These are phyloP conservation scores for Ornithoptera alexandrae DNA, from an alignment of 2,888 invertebrate genomes.

Conservation along the genomic window DNA sequence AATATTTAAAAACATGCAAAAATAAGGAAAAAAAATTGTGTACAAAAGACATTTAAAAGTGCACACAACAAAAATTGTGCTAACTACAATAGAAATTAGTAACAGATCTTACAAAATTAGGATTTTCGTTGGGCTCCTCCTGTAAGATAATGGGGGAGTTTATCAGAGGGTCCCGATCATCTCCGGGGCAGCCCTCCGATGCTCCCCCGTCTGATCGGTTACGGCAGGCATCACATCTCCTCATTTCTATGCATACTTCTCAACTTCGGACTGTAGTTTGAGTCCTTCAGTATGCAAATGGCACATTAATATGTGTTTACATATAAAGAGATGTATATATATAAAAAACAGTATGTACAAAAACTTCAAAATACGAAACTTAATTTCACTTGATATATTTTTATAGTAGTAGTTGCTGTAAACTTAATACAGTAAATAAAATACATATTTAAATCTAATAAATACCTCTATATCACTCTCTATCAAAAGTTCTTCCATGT, in stretches of 20 bases:
- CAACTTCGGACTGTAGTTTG: conserved; percentile 66
- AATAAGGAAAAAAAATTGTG: conserved; percentile 13
- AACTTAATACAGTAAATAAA: not conserved
- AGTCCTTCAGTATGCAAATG: conserved; percentile 49
- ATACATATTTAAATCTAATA: conserved; percentile 2
- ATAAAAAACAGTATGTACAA: too few species aligned
- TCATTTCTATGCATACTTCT: conserved; percentile 77
- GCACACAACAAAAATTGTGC: conserved; percentile 43
- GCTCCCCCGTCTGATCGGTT: conserved; percentile 61
- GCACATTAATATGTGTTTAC: conserved; percentile 26
- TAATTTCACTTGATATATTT: not conserved
- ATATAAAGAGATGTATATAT: not conserved
- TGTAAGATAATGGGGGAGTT: conserved; percentile 57
- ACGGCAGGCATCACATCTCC: conserved; percentile 68
- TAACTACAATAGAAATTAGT: conserved; percentile 46
- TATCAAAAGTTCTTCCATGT: conserved; percentile 58
- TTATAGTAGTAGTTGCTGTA: not conserved
- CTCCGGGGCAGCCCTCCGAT: conserved; percentile 44
- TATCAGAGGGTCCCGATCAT: conserved; percentile 66
- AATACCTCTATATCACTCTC: conserved; percentile 63
- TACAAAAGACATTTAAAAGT: conserved; percentile 34
- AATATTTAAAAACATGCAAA: conserved; percentile 36
- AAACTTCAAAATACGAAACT: not conserved
- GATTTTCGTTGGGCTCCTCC: conserved; percentile 64
- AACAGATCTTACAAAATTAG: conserved; percentile 63